These are phyloP conservation scores for Tor tambroides DNA, from an alignment of 2,113 vertebrate genomes.

Conservation along the genomic window DNA sequence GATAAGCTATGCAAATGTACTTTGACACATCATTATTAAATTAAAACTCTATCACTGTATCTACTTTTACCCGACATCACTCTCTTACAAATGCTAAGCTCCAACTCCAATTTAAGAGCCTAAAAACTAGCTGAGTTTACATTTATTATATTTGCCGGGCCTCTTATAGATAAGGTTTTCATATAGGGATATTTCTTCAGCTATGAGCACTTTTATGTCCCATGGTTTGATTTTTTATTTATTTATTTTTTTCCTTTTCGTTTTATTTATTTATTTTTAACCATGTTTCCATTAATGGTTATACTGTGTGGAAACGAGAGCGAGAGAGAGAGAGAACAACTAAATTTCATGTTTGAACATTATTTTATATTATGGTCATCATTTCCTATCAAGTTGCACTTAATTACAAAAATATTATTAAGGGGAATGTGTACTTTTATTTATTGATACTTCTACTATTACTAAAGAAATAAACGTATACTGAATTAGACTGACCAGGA, in stretches of 20 bases:
- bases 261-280: not conserved
- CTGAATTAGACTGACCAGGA: too few relatives aligned
- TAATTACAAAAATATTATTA: too few relatives aligned
- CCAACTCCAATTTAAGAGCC: not conserved
- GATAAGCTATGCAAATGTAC: conserved; percentile 3
- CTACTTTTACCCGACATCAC: not conserved
- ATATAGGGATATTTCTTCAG: not conserved
- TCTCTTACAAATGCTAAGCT: not conserved
- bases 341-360: too few relatives aligned
- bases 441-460: too few relatives aligned
- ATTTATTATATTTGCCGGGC: not conserved
- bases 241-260: too few relatives aligned
- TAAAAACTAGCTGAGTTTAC: not conserved
- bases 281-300: not conserved
- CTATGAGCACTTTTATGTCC: not conserved
- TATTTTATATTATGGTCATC: too few relatives aligned
- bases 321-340: too few relatives aligned
- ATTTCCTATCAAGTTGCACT: too few relatives aligned
- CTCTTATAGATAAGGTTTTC: conserved; percentile 5
- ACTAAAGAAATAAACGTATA: too few relatives aligned
- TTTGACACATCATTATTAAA: not conserved
- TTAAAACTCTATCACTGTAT: conserved; percentile 17
- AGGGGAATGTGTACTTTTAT: too few relatives aligned
- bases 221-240: not conserved
- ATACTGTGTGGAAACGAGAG: not conserved